Percentiles rank a stretch among this genome's conserved stretches.
phyloP scores from a whole-genome alignment of 2,888 invertebrate genomes.

The Leptarthrus brevirostris region DNA sequence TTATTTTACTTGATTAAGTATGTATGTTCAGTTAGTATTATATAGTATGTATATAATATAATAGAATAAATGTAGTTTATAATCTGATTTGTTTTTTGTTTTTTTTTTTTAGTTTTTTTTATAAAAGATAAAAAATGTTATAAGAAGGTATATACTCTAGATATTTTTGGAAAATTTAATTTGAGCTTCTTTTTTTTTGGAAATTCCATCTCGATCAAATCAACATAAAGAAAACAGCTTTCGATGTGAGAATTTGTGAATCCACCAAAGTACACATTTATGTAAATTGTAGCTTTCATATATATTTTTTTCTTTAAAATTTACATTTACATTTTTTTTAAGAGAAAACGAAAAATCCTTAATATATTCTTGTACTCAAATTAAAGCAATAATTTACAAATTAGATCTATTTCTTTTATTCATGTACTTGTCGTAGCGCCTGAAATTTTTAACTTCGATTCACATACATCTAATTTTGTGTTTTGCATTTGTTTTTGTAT shows the following conservation, averaged over 20 bases:
- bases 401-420: conserved; percentile 59
- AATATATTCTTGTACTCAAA: conserved; percentile 36
- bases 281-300: not conserved
- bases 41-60: conserved; percentile 45
- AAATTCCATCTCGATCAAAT: conserved; percentile 19
- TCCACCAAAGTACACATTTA: conserved; percentile 15
- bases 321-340: conserved; percentile 11
- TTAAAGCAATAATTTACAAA: conserved; percentile 54
- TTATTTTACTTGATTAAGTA: conserved; percentile 27
- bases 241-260: conserved; percentile 27
- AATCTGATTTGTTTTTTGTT: conserved; percentile 34
- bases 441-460: conserved; percentile 53
- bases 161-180: conserved; percentile 35
- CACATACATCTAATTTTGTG: conserved; percentile 27
- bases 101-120: conserved; percentile 40
- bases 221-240: conserved; percentile 18
- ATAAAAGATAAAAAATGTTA: conserved; percentile 42
- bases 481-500: conserved; percentile 9
- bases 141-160: conserved; percentile 31
- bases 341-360: conserved; percentile 10
- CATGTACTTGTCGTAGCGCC: conserved; percentile 63
- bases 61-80: conserved; percentile 38
- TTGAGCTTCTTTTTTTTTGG: conserved; percentile 31
- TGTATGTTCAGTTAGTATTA: conserved; percentile 28
- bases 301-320: conserved; percentile 13